These are phyloP conservation scores for Anguilla obscura DNA, from an alignment of 2,797 vertebrate genomes.

Conservation along the genomic window DNA sequence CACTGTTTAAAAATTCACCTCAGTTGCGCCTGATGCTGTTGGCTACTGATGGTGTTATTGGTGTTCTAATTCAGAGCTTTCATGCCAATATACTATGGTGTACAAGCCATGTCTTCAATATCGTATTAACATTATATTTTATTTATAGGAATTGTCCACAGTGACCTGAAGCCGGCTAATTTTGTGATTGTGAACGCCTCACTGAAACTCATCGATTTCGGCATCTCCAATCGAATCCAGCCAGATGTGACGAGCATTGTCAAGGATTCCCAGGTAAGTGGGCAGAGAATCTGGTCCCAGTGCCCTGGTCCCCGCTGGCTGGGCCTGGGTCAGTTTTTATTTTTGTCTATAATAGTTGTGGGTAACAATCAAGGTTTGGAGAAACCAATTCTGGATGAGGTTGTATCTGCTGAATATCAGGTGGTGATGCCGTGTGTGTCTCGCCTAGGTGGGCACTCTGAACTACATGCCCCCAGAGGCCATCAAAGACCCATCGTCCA, in stretches of 20 bases:
- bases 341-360: neutral
- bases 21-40: neutral
- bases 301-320: neutral
- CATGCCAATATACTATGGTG: neutral
- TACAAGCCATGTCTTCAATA: neutral
- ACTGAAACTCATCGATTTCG: conserved; percentile 95
- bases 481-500: conserved; percentile 90
- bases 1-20: too few species aligned
- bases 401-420: neutral
- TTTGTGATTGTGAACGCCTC: conserved; percentile 96
- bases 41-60: too few species aligned
- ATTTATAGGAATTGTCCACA: conserved; percentile 90
- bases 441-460: conserved; percentile 87
- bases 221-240: conserved; percentile 95
- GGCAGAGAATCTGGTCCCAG: neutral
- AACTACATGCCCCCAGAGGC: conserved; percentile 98
- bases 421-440: neutral
- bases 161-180: conserved; percentile 96
- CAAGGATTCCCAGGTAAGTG: conserved; percentile 90
- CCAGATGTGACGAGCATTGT: conserved; percentile 96
- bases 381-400: neutral
- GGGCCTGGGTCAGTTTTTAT: neutral
- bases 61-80: neutral
- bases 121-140: neutral
- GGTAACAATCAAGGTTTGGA: neutral